These are phyloP conservation scores for Eremophila alpestris DNA, from an alignment of 2,797 vertebrate species.

Conservation along the genomic window DNA sequence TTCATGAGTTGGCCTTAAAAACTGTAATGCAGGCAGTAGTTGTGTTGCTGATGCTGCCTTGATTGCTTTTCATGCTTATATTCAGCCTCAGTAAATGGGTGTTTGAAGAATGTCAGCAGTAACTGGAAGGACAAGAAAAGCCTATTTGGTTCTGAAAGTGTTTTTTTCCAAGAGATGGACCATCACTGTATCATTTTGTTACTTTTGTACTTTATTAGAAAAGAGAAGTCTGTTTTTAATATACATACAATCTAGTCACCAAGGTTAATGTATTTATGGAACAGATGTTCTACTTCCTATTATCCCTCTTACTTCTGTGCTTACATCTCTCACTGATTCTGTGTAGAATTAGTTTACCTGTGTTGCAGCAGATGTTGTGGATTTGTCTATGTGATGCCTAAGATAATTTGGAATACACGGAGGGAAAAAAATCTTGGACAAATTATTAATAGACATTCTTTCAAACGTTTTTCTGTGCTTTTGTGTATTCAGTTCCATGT, in stretches of 20 bases:
- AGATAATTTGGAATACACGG: neutral
- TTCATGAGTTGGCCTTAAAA: neutral
- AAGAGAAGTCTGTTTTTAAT: neutral
- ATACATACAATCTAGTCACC: neutral
- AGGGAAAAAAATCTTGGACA: neutral
- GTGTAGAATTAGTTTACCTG: neutral
- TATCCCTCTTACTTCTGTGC: neutral
- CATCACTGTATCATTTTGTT: neutral
- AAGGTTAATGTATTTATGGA: neutral
- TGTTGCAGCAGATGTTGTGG: neutral
- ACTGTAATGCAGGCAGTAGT: neutral
- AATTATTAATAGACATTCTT: neutral
- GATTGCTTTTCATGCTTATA: neutral
- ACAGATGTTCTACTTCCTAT: neutral
- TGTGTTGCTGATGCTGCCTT: neutral
- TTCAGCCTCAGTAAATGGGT: neutral
- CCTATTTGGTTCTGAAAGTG: neutral
- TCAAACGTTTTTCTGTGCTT: neutral
- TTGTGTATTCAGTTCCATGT: neutral
- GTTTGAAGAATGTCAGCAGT: neutral
- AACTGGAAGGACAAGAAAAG: neutral
- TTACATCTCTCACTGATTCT: neutral
- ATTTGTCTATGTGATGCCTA: neutral
- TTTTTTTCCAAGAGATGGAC: neutral
- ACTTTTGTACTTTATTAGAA: neutral